Base-by-base conservation (phyloP, 2,797 vertebrate genomes). In the Phrynocephalus guinanensis region DNA sequence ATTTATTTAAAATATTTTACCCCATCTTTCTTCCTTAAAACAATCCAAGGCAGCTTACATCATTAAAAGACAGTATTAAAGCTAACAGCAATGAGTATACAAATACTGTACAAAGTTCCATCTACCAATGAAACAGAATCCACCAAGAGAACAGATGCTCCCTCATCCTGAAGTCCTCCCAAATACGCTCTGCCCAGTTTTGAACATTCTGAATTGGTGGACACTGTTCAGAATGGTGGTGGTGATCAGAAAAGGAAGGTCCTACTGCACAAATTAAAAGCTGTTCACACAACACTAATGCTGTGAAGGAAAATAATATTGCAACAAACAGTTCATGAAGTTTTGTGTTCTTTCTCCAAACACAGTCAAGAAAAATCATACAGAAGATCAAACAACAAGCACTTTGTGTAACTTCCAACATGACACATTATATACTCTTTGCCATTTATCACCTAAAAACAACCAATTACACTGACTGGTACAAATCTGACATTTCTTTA, bases 331-430 rank as follows among this genome's bases (percentile, higher is more conserved):
- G 16, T 11, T 8, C 33, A 56, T 56, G 9, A 56, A 56, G 52
- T 13, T 56, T 44, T 44, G 30, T 38, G 18, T 30, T 44, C 22
- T 75, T 75, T 33, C 33, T 24, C 20, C 9, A 75, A 75, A 33
- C 33, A 80, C 24, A 80, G 26, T 16, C 71, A 73, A 44, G 48
- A 28, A 81, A 30, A 80, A 66, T 68, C 6, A 6, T 28, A 72
- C 8, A 11, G 56, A 24, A 72, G n/a, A 26, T 44, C 22, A 20
- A 44, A 6, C 13, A 72, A 28, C 6, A 38, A 44, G 26, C 13
- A 44, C 24, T 60, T 38, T 28, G 24, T 72, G 20, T 52, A 86
- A 60, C 52, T 86, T 86, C 52, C 48, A 86, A 18, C 70, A 86
- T 15, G 70, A 81, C 16, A 44, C 33, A 56, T 15, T 76, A 76